Evolutionary conservation across 2,888 invertebrate genomes (phyloP), one percentile per base, ranked within the genome.

Genomic region (Eumacrocentrus americanus): DNA sequence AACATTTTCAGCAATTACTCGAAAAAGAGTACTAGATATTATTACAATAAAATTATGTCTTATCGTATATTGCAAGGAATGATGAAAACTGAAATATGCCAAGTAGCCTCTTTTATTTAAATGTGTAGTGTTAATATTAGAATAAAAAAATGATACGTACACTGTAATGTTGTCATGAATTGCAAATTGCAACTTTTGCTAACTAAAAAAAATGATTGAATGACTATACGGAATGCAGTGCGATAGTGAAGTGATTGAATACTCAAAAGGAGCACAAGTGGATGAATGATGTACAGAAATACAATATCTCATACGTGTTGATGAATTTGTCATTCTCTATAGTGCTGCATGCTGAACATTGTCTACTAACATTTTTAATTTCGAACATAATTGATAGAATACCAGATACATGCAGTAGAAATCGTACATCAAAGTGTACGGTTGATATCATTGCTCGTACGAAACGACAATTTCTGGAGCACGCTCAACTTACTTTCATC

Each of bases 401-500:
- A n/a, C n/a, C n/a, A n/a, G n/a, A 9, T 29, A 29, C 9, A 29
- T 29, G 29, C 9, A 29, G 5, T 29, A 29, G 29, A 29, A n/a
- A n/a, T n/a, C n/a, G 29, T 29, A 29, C 29, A 29, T 29, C 4
- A 29, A 29, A 29, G 29, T 9, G 29, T n/a, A n/a, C n/a, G n/a
- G n/a, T 29, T 29, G 29, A 29, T n/a, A n/a, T 29, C 29, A 29
- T 9, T 4, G 29, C 29, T 4, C 29, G 29, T 29, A 29, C 4
- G 29, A 29, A 29, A 9, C 9, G 4, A 29, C 29, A 29, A 29
- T 29, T 29, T 29, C 9, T 6, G 4, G 29, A 29, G 29, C 29
- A 9, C 29, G 9, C 5, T 29, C n/a, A n/a, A n/a, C n/a, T 42
- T 42, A 42, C 42, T 42, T 42, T 42, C 46, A 46, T 46, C 46